Evolutionary conservation across 1,140 invertebrate species (phyloP).

Genomic region (Drosophila fuyamai): DNA sequence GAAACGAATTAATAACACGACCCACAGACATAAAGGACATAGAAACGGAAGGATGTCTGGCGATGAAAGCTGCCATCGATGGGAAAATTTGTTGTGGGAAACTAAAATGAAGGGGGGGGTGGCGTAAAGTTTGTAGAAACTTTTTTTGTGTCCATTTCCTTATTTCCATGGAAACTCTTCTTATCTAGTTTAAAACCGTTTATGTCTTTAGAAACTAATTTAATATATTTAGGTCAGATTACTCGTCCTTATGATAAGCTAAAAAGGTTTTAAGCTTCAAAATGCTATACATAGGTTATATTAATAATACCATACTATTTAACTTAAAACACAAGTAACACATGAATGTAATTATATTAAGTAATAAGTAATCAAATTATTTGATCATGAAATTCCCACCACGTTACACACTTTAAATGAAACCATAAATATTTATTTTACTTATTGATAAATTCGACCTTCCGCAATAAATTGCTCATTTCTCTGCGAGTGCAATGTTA

Average conservation of each 20-base stretch:
- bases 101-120: slow-evolving; percentile 4
- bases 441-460: neutral
- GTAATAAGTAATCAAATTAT: no score
- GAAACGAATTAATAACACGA: slow-evolving; percentile 48
- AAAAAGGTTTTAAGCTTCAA: no score
- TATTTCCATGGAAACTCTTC: slow-evolving; percentile 7
- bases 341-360: no score
- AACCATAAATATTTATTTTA: slow-evolving; percentile 8
- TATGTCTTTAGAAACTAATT: neutral
- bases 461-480: slow-evolving; percentile 1
- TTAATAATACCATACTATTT: no score
- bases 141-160: neutral
- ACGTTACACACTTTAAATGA: neutral
- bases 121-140: slow-evolving; percentile 2
- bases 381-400: no score
- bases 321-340: no score
- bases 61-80: slow-evolving; percentile 4
- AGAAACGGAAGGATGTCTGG: neutral
- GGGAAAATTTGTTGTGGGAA: neutral
- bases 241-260: no score
- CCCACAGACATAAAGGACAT: slow-evolving; percentile 4
- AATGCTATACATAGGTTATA: no score
- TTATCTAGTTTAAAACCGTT: slow-evolving; percentile 7
- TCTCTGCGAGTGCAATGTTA: slow-evolving; percentile 30
- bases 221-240: neutral